Conservation (phyloP, 1,140 invertebrate genomes). For the Drosophila kikkawai region DNA sequence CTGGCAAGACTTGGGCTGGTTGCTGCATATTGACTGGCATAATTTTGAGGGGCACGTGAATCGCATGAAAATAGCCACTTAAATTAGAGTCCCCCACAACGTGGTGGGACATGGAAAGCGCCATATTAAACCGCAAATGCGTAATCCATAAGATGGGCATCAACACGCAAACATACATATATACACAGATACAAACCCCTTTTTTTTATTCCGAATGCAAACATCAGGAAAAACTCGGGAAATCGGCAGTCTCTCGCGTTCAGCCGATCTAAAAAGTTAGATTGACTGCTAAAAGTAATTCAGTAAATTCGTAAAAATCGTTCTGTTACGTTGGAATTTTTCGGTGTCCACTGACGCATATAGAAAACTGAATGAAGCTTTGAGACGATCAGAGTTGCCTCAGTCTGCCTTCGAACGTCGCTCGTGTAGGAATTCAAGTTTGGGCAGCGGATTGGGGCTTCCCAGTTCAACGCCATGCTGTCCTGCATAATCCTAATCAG, state of each 20-base stretch:
- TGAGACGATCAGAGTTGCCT: constrained; percentile 9
- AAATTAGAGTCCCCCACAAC: constrained; percentile 31
- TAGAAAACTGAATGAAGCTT: constrained; percentile 59
- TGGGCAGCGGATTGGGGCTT: constrained; percentile 1
- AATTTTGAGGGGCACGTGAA: constrained; percentile 51
- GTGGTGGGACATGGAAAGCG: constrained; percentile 51
- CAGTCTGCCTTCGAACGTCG: constrained; percentile 49
- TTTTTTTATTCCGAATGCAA: background rate
- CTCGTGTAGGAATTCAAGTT: constrained; percentile 41
- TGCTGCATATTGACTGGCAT: constrained; percentile 50
- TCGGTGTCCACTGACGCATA: constrained; percentile 24
- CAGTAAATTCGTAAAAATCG: background rate
- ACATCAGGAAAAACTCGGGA: background rate
- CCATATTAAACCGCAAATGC: constrained; percentile 58
- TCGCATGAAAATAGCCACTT: constrained; percentile 52
- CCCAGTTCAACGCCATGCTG: constrained; percentile 70
- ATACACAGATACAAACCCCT: background rate
- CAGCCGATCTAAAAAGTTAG: background rate
- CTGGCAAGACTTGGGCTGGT: constrained; percentile 4
- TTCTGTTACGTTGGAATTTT: background rate
- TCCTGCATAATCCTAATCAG: constrained; percentile 54
- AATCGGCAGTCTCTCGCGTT: constrained; percentile 2
- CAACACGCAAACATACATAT: background rate
- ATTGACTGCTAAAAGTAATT: background rate
- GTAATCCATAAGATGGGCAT: constrained; percentile 29